Evolutionary conservation across 2,113 vertebrate genomes (phyloP), one percentile per base, ranked within the genome.

Genomic region (Diglossa brunneiventris): DNA sequence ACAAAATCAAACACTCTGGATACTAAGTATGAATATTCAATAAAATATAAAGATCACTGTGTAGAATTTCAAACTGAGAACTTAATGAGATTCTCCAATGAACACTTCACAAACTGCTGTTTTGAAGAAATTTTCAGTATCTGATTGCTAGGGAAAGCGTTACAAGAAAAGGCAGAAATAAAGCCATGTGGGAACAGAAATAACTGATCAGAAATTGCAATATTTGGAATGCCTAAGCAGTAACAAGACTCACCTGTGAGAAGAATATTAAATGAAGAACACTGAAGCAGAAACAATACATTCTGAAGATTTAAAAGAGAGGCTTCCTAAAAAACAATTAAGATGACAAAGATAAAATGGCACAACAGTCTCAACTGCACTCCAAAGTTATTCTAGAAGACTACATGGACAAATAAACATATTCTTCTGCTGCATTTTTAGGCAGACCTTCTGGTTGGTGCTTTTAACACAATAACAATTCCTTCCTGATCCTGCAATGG

Each of bases 371-470:
- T 42, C 24, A 92, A 73, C 13, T 53, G 17, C 31, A 44, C 6
- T 83, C 4, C 12, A 73, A 47, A 92, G 33, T 73, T 50, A 49
- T 80, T 49, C 6, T 33, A 80, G n/a, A 76, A 61, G 37, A 52
- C 26, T 73, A 74, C 72, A 47, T n/a, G 22, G 10, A 62, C 7
- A 88, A 79, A 76, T 33, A 5, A 88, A 30, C 5, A 17, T 22
- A 67, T 19, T 42, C 2, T 68, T 63, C 14, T 52, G 5, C 19
- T 82, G 10, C 11, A 72, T 49, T 64, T 93, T 80, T 35, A 73
- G 24, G 31, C 8, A 80, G 7, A 47, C 7, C 9, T 64, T 59
- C 7, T 23, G 7, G 4, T 42, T 0, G 0, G 7, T 26, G 7
- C 37, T 94, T 86, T 70, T 5, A 33, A 66, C 2, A 83, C 4